phyloP scores from a whole-genome alignment of 2,888 invertebrate genomes.

The Rutpela maculata region DNA sequence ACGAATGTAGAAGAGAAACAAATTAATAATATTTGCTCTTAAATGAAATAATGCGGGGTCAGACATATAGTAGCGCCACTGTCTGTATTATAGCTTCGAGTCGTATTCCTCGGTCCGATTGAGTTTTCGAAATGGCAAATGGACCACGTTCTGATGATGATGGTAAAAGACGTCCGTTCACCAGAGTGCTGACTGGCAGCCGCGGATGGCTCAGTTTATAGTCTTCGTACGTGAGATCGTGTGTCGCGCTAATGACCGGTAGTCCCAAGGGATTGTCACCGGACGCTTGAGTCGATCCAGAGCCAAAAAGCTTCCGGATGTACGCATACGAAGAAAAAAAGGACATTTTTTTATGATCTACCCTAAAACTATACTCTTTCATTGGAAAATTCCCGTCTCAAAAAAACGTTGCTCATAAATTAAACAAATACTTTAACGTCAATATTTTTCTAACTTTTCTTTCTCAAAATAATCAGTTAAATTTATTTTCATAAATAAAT shows the following conservation, averaged over 20 bases:
- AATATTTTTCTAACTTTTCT: too few relatives aligned
- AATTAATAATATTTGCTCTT: neutral
- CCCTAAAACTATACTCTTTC: neutral
- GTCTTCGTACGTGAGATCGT: constrained; percentile 70
- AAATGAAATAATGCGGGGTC: neutral
- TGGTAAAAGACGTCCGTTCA: constrained; percentile 54
- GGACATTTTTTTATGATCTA: neutral
- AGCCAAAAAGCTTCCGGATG: constrained; percentile 49
- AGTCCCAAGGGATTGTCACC: constrained; percentile 65
- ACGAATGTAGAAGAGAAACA: too few relatives aligned
- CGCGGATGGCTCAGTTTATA: constrained; percentile 70
- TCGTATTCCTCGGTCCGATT: constrained; percentile 26
- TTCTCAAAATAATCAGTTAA: too few relatives aligned
- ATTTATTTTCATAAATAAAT: too few relatives aligned
- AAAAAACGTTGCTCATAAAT: neutral
- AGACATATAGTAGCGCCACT: constrained; percentile 21
- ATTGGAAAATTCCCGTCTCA: neutral
- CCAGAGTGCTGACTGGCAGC: constrained; percentile 72
- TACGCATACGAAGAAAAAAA: neutral
- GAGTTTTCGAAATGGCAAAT: constrained; percentile 41
- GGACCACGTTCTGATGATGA: constrained; percentile 49
- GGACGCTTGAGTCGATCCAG: constrained; percentile 49
- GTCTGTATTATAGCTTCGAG: constrained; percentile 7
- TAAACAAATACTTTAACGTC: too few relatives aligned
- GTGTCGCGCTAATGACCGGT: constrained; percentile 71